These are phyloP conservation scores for Champsocephalus esox DNA, from an alignment of 2,797 vertebrate genomes.

Conservation along the genomic window DNA sequence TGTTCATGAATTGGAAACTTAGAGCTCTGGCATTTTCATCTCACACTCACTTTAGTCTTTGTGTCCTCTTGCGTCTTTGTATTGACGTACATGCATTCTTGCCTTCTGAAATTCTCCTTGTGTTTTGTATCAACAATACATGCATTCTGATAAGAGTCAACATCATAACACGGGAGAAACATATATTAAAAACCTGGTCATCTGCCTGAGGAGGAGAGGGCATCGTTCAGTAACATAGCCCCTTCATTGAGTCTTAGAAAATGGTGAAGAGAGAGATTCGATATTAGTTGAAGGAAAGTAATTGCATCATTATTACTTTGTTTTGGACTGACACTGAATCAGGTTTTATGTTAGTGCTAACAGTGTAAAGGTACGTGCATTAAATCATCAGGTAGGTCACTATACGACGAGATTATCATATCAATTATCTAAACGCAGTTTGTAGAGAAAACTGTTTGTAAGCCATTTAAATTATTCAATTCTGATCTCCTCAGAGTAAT, in stretches of 20 bases:
- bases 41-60: too few species aligned
- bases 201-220: too few species aligned
- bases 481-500: background rate
- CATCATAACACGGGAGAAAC: background rate
- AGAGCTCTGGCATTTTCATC: background rate
- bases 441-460: background rate
- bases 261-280: background rate
- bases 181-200: background rate
- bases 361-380: background rate
- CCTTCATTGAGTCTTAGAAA: background rate
- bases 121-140: background rate
- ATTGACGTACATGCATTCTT: background rate
- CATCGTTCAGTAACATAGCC: background rate
- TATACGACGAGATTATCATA: constrained; percentile 1
- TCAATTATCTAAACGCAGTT: constrained; percentile 29
- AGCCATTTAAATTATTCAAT: constrained; percentile 26
- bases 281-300: background rate
- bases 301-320: too few species aligned
- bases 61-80: too few species aligned
- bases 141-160: background rate
- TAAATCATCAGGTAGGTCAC: background rate
- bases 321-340: background rate
- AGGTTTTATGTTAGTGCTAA: background rate
- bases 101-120: background rate
- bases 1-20: background rate